Evolutionary conservation across 2,888 invertebrate species (phyloP).

Genomic region (Lissocephala sabroskyi): DNA sequence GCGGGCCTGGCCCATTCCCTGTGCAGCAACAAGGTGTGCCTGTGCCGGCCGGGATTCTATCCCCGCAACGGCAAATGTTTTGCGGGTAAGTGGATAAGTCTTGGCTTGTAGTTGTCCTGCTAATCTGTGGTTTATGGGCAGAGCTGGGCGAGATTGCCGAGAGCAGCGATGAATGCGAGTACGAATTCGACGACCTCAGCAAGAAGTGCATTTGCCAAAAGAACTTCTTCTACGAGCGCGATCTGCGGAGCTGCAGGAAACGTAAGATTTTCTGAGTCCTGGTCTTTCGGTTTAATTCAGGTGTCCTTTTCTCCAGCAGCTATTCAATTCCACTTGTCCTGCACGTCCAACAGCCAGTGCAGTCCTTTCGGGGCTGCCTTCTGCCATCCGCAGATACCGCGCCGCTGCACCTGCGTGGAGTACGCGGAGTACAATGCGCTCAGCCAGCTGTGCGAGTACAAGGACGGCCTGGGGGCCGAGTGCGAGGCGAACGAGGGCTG

Average conservation of each 20-base stretch:
- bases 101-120: no score
- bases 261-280: no score
- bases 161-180: conserved; percentile 66
- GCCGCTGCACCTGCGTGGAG: conserved; percentile 68
- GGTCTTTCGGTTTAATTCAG: no score
- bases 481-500: conserved; percentile 65
- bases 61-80: conserved; percentile 62
- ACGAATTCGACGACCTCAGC: conserved; percentile 57
- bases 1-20: conserved; percentile 66
- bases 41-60: conserved; percentile 69
- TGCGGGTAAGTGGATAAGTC: conserved; percentile 66
- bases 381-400: conserved; percentile 55
- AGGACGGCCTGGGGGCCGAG: conserved; percentile 64
- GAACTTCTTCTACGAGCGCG: conserved; percentile 67
- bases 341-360: conserved; percentile 70
- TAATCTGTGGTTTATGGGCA: conserved; percentile 25
- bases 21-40: conserved; percentile 65
- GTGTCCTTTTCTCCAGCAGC: conserved; percentile 30
- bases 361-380: conserved; percentile 70
- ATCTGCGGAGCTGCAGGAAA: conserved; percentile 68
- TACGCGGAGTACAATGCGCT: conserved; percentile 67
- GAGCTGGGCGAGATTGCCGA: conserved; percentile 71
- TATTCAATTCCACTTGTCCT: conserved; percentile 65
- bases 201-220: conserved; percentile 69
- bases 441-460: conserved; percentile 65